Base-by-base conservation (phyloP, 1,140 invertebrate genomes). In the Calycopis cecrops region DNA sequence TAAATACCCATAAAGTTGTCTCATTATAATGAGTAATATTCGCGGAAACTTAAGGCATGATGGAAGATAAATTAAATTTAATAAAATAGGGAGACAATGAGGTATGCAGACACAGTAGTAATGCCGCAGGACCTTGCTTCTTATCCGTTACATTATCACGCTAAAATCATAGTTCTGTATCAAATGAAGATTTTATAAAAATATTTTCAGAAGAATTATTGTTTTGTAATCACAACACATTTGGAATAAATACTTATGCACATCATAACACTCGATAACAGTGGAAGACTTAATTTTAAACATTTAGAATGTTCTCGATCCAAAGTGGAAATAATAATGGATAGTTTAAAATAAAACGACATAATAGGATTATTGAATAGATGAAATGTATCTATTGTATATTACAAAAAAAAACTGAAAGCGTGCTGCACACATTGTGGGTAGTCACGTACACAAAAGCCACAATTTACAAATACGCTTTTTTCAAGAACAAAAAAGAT, bases 251-350 rank as follows among this genome's bases (percentile, higher is more conserved):
- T 48, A 51, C 38, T 54, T 34, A 55, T 60, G 55, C 53, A 55
- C 55, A 57, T 44, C 21, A 57, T 38, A 55, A 55, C 49, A 57
- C 54, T 67, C 48, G 58, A 63, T 58, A 56, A 55, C 40, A 58
- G 47, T 68, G 65, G 65, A 68, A 68, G 65, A 68, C 65, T 48
- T 65, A 62, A 60, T 56, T 52, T 55, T 51, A 38, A 52, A 40
- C 17, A 17, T 12, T 21, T 21, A 53, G 28, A 44, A 34, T 34
- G 28, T 34, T 52, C 21, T 21, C 16, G 16, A 21, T 28, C 2
- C 21, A 28, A 28, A 28, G 21, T 12, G 21, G 8, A 42, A 33
- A 33, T 12, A 52, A 52, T 17, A 40, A 52, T 40, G 40, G 28
- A 40, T 35, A 44, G n/a, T 16, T 8, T n/a, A n/a, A 33, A 42